These are phyloP conservation scores for Mylabris phalerata DNA, from an alignment of 1,140 invertebrate species.

Conservation along the genomic window DNA sequence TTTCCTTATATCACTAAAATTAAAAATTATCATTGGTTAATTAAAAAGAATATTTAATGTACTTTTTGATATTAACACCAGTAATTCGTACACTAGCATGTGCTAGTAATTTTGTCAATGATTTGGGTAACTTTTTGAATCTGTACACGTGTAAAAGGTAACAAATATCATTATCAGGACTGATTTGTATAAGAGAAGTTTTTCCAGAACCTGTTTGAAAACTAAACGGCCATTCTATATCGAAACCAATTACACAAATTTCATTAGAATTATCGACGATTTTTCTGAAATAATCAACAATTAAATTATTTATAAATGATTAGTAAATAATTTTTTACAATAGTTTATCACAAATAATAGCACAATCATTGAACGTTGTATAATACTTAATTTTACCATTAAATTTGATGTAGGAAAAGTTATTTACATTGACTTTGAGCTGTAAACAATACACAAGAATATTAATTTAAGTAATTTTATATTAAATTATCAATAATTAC, in stretches of 20 bases:
- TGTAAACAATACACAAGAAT: no score
- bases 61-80: slow-evolving; percentile 61
- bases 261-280: slow-evolving; percentile 32
- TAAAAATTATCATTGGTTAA: slow-evolving; percentile 1
- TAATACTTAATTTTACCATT: slow-evolving; percentile 47
- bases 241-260: slow-evolving; percentile 51
- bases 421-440: no score
- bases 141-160: slow-evolving; percentile 52
- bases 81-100: slow-evolving; percentile 54
- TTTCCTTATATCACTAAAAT: slow-evolving; percentile 54
- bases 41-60: slow-evolving; percentile 23
- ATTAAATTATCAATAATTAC: no score
- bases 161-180: slow-evolving; percentile 43
- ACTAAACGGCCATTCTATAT: slow-evolving; percentile 58
- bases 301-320: slow-evolving; percentile 1
- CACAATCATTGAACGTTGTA: slow-evolving; percentile 47
- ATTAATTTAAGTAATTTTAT: no score
- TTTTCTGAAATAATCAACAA: slow-evolving; percentile 13
- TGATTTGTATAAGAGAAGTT: slow-evolving; percentile 54
- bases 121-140: slow-evolving; percentile 49
- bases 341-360: slow-evolving; percentile 46
- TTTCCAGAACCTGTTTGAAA: slow-evolving; percentile 54
- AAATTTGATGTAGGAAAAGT: slow-evolving; percentile 39
- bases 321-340: slow-evolving; percentile 42
- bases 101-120: slow-evolving; percentile 47